Conservation (phyloP, 1,140 invertebrate genomes). For the Drosophila burlai region DNA sequence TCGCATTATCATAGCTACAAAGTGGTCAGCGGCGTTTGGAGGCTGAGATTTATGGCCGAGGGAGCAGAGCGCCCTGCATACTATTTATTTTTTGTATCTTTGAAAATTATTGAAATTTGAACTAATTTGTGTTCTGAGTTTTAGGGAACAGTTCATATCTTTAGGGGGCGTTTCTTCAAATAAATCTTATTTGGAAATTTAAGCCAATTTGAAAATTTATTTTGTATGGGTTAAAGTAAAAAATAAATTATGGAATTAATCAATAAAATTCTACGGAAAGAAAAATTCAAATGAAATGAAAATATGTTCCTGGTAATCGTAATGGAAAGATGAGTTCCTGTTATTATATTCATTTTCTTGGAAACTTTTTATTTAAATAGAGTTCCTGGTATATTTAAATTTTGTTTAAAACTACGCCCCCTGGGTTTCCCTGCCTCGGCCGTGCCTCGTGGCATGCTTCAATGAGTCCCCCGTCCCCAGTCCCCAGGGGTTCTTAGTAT, state of each 20-base stretch:
- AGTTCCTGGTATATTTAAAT: background rate
- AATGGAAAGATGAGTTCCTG: background rate
- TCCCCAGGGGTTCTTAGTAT: conserved; percentile 10
- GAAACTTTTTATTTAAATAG: conserved; percentile 6
- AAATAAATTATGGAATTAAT: background rate
- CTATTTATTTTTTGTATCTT: background rate
- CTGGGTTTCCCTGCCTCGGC: background rate
- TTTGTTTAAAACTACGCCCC: conserved; percentile 1
- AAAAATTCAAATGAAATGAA: background rate
- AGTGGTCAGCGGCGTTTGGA: conserved; percentile 32
- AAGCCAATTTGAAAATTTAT: background rate
- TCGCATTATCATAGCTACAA: conserved; percentile 52
- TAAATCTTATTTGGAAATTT: background rate
- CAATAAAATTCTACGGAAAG: background rate
- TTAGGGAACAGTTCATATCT: background rate
- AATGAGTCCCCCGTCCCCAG: conserved; percentile 12
- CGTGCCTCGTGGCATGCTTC: conserved; percentile 41
- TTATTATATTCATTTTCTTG: background rate
- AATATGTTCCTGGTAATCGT: background rate
- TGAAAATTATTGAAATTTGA: background rate
- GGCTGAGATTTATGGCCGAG: conserved; percentile 56
- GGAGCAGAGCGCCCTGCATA: background rate
- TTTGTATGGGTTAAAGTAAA: background rate
- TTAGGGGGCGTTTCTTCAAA: background rate
- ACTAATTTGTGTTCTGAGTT: background rate